phyloP scores from a whole-genome alignment of 2,113 vertebrate genomes.

The Cinclus cinclus region DNA sequence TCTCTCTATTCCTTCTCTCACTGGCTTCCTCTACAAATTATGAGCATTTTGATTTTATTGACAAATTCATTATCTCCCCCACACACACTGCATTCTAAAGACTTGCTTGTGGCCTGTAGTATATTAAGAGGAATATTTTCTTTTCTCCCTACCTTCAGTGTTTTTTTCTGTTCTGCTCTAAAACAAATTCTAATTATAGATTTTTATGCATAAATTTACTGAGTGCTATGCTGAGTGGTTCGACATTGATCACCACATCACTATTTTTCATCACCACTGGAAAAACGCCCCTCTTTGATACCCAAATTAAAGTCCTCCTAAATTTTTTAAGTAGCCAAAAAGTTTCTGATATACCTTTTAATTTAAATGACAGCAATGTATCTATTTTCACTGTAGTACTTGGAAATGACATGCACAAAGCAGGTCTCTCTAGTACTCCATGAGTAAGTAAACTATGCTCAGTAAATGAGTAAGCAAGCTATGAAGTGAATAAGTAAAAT shows the following conservation, averaged over 20 bases:
- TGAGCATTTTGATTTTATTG: background rate
- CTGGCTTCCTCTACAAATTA: background rate
- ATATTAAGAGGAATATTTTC: background rate
- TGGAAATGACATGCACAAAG: background rate
- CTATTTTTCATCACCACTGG: background rate
- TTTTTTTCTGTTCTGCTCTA: background rate
- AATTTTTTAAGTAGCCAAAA: background rate
- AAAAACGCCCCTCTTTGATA: background rate
- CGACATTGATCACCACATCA: background rate
- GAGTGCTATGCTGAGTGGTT: background rate
- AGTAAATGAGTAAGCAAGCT: background rate
- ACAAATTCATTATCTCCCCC: background rate
- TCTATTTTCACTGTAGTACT: background rate
- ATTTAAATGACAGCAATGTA: background rate
- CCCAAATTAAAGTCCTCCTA: background rate
- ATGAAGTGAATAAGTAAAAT: background rate
- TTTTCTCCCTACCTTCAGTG: background rate
- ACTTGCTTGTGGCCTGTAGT: background rate
- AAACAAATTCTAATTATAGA: background rate
- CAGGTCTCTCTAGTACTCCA: background rate
- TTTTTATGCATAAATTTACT: background rate
- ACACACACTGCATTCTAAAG: background rate
- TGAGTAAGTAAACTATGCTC: background rate
- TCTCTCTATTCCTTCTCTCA: background rate
- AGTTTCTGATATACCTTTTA: background rate